phyloP scores from a whole-genome alignment of 2,797 vertebrate species.

The Amblyraja radiata region DNA sequence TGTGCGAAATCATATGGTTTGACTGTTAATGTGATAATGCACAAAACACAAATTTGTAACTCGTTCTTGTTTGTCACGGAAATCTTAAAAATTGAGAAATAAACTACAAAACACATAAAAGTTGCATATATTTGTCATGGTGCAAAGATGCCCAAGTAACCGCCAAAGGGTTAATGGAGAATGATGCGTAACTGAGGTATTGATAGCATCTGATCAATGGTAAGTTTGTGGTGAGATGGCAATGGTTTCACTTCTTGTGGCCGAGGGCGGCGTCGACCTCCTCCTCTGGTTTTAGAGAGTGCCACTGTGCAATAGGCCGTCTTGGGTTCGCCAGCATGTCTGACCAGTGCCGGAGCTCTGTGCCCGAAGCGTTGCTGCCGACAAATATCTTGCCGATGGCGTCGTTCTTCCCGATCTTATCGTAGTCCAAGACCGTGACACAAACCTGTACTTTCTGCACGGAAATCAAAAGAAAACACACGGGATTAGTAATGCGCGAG shows the following conservation, averaged over 20 bases:
- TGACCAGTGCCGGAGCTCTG: constrained; percentile 92
- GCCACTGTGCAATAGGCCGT: constrained; percentile 95
- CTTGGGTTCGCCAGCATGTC: constrained; percentile 97
- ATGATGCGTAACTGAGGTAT: constrained; percentile 58
- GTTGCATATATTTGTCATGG: constrained; percentile 48
- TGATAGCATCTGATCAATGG: constrained; percentile 52
- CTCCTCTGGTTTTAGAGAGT: constrained; percentile 91
- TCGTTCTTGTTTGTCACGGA: not conserved
- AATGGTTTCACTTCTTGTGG: constrained; percentile 76
- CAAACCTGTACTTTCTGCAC: constrained; percentile 89
- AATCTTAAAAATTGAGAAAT: constrained; percentile 49
- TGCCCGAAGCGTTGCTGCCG: constrained; percentile 78
- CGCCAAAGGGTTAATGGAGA: constrained; percentile 45
- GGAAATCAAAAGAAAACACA: constrained; percentile 39
- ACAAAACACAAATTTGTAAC: constrained; percentile 26
- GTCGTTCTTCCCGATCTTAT: constrained; percentile 96
- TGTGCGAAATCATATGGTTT: constrained; percentile 8
- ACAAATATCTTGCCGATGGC: constrained; percentile 95
- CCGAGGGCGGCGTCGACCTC: constrained; percentile 83
- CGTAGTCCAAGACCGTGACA: constrained; percentile 94
- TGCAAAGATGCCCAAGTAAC: constrained; percentile 49
- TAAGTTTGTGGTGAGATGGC: constrained; percentile 43
- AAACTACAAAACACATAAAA: constrained; percentile 46
- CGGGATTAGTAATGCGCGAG: not conserved
- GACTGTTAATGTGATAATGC: not conserved